Evolutionary conservation across 2,113 vertebrate species (phyloP).

Genomic region (Candoia aspera): DNA sequence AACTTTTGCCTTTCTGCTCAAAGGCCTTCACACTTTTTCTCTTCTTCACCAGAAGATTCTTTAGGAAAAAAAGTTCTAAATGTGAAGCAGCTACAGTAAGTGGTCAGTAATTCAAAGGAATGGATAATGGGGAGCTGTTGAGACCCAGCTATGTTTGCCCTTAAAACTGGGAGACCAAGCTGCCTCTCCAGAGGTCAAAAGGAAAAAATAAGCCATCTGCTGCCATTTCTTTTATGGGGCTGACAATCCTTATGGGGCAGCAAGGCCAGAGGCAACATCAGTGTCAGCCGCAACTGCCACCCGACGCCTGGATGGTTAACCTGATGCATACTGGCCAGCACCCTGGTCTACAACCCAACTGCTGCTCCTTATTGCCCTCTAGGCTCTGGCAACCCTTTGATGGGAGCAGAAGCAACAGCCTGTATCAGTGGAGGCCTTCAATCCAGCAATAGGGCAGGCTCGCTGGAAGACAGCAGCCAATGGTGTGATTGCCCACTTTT

Average conservation of each 20-base stretch:
- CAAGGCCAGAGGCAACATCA: not conserved
- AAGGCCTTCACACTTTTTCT: not conserved
- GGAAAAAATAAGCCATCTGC: not conserved
- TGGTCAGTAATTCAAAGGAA: not conserved
- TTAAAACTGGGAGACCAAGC: not conserved
- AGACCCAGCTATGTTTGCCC: not conserved
- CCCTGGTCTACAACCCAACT: not conserved
- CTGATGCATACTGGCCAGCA: not conserved
- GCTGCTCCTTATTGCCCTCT: not conserved
- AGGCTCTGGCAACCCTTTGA: not conserved
- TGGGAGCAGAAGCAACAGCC: not conserved
- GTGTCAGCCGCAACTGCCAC: not conserved
- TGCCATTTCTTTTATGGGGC: not conserved
- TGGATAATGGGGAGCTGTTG: not conserved
- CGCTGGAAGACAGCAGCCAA: not conserved
- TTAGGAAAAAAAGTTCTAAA: not conserved
- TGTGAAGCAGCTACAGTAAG: not conserved
- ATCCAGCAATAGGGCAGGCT: not conserved
- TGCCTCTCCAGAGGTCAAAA: too few relatives aligned
- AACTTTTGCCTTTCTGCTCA: not conserved
- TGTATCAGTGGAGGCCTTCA: not conserved
- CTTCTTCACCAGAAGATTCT: not conserved
- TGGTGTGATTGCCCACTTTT: not conserved
- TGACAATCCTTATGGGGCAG: not conserved
- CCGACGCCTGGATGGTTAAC: not conserved